Base-by-base conservation (phyloP, 2,797 vertebrate genomes). In the Echiichthys vipera region DNA sequence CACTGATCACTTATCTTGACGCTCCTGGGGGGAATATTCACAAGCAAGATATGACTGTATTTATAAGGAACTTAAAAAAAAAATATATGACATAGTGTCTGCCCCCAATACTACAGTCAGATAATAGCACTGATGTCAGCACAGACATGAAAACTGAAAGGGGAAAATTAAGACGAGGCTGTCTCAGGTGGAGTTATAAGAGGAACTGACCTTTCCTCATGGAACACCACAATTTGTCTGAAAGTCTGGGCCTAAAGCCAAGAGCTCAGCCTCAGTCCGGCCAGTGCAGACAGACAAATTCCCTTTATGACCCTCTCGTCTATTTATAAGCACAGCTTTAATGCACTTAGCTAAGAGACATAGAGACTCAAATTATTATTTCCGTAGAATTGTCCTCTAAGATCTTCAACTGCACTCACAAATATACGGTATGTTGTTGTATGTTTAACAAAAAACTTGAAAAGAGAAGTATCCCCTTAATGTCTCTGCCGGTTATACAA, bases 191-290 rank as follows among this genome's bases (percentile, higher is more conserved):
- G 24, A 49, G 57, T 64, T 79, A 78, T 45, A 70, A 69, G 29
- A 76, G 69, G 43, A 39, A 8, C 11, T 83, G 85, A 85, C 86
- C 88, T 88, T 88, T 75, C 67, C 20, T 39, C 2, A 2, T 50
- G 54, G 63, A 81, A 54, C 50, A 5, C 20, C 9, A n/a, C 72
- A 65, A 57, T 80, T 69, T 74, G 84, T 89, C 75, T 90, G 85
- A 74, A 65, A 79, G 83, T 84, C 53, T 80, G 83, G 84, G 84
- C 65, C 74, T n/a, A 17, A 56, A 51, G 80, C 84, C 88, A 86
- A 65, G 11, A 76, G 5, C 67, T 55, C 22, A 46, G 18, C 27
- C 46, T 64, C 58, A 55, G 47, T 34, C 51, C 1, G 13, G 65
- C 54, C 32, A 43, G 32, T 0, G 11, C 62, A 78, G 76, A 81